These are phyloP conservation scores for Pangasianodon hypophthalmus DNA, from an alignment of 2,113 vertebrate genomes.

Conservation along the genomic window DNA sequence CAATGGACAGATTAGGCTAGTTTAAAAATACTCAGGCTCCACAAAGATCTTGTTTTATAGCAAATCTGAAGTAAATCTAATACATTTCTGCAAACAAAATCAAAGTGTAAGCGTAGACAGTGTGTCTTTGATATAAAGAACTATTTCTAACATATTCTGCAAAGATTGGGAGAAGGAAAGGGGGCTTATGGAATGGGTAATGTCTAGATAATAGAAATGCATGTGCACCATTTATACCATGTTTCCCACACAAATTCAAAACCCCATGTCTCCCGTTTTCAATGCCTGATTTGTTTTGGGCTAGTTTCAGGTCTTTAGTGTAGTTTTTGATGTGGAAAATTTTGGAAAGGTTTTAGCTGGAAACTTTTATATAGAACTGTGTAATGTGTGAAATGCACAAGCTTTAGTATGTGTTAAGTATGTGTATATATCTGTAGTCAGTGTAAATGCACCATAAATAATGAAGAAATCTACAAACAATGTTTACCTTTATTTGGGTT, in stretches of 20 bases:
- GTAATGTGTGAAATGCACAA: background rate
- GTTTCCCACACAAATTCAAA: no score
- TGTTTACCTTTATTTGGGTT: constrained; percentile 91
- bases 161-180: background rate
- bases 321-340: no score
- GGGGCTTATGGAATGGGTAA: background rate
- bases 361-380: background rate
- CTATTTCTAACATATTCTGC: background rate
- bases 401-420: background rate
- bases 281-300: background rate
- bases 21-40: background rate
- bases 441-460: background rate
- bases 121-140: no score
- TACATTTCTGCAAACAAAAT: no score
- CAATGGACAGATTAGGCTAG: background rate
- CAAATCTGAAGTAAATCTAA: no score
- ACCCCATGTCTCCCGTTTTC: background rate
- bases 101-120: no score
- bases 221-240: background rate
- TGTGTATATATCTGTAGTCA: background rate
- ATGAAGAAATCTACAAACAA: constrained; percentile 53
- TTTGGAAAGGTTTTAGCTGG: background rate
- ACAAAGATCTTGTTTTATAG: background rate
- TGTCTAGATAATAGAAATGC: background rate
- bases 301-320: no score